Percentiles rank a stretch among this genome's conserved stretches.
These are phyloP conservation scores for Meloidogyne hapla DNA, from an alignment of 1,140 invertebrate genomes.

Conservation along the genomic window DNA sequence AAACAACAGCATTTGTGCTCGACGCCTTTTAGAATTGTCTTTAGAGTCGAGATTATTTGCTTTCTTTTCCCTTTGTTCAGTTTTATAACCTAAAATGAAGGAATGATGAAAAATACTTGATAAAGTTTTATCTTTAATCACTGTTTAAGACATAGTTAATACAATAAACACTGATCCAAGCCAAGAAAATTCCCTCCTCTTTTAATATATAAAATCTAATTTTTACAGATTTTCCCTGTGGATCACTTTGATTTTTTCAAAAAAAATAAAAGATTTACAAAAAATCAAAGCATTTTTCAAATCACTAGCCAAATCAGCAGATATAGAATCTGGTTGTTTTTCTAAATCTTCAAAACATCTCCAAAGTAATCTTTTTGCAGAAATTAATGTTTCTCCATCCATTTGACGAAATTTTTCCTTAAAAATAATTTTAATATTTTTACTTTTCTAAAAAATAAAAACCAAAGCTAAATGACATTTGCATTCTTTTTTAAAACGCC, in stretches of 20 bases:
- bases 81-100: constrained; percentile 16
- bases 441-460: neutral
- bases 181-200: too few species aligned
- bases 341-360: constrained; percentile 17
- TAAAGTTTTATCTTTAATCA: too few species aligned
- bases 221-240: too few species aligned
- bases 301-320: neutral
- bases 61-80: constrained; percentile 18
- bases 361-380: constrained; percentile 17
- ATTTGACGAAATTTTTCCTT: constrained; percentile 23
- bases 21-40: constrained; percentile 15
- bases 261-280: neutral
- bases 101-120: too few species aligned
- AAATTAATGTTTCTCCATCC: neutral
- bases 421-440: constrained; percentile 1
- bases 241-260: too few species aligned
- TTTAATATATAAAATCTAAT: too few species aligned
- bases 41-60: constrained; percentile 14
- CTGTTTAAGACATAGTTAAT: too few species aligned
- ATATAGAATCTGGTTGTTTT: constrained; percentile 19
- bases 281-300: constrained; percentile 21
- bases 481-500: constrained; percentile 17
- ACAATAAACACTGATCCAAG: too few species aligned
- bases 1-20: constrained; percentile 18
- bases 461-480: constrained; percentile 27